Percentiles rank a stretch among this genome's conserved stretches.
Evolutionary conservation across 1,140 invertebrate genomes (phyloP).

Genomic region (Zaprionus davidi): DNA sequence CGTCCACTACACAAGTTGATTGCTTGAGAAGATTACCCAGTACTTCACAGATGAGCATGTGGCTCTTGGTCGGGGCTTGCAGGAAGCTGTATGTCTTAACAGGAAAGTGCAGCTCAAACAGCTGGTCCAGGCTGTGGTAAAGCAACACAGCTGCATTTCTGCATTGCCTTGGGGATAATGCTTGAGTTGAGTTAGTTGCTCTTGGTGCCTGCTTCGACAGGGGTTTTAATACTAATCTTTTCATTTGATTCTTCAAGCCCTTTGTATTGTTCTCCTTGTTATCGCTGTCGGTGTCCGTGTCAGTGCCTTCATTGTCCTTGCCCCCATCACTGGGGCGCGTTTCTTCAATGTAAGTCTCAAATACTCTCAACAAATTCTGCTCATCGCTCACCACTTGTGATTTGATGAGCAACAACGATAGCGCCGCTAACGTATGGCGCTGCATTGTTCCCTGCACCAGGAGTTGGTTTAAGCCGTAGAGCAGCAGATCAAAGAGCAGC

Average conservation of each 20-base stretch:
- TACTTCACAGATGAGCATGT: constrained; percentile 60
- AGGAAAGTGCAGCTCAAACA: constrained; percentile 55
- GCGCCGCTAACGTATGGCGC: constrained; percentile 34
- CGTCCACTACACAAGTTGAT: constrained; percentile 34
- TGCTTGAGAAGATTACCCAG: constrained; percentile 61
- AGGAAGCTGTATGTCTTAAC: constrained; percentile 48
- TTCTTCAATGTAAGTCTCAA: constrained; percentile 38
- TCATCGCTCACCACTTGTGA: constrained; percentile 4
- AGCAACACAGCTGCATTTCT: constrained; percentile 31
- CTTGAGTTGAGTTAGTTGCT: neutral
- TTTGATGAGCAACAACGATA: constrained; percentile 58
- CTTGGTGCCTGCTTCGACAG: neutral
- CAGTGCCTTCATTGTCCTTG: neutral
- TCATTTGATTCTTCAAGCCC: constrained; percentile 9
- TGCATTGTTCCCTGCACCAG: constrained; percentile 33
- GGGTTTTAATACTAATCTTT: constrained; percentile 1
- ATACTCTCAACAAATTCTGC: constrained; percentile 27
- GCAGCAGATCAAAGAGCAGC: constrained; percentile 44
- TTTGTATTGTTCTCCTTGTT: constrained; percentile 13
- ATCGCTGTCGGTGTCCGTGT: neutral
- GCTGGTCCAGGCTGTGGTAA: constrained; percentile 41
- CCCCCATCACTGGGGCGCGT: neutral
- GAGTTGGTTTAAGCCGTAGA: constrained; percentile 24
- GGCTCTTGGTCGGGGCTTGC: constrained; percentile 22
- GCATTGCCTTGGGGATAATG: neutral